Evolutionary conservation across 2,797 vertebrate species (phyloP), one percentile per base, ranked within the genome.

Genomic region (Microcaecilia unicolor): DNA sequence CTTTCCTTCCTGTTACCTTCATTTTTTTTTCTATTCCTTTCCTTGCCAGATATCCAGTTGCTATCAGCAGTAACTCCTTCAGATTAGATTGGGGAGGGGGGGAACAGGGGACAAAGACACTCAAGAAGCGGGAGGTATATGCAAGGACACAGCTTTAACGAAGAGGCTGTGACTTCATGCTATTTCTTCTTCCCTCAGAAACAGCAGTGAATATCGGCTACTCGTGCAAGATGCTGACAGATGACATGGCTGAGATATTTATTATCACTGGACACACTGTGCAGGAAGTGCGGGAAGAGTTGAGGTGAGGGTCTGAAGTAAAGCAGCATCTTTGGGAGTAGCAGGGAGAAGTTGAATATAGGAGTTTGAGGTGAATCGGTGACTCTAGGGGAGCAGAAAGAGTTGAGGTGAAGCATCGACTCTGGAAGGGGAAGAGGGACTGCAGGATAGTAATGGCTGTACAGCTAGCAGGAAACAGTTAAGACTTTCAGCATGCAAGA

Each of bases 181-280:
- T 4, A 4, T 9, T 9, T 3, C 20, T 7, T 34, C 12, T 31
- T 3, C 1, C 9, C 39, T 16, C 62, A 94, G 93, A 97, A 72
- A 97, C 93, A 0, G 93, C 93, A 0, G 89, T 96, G 57, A 96
- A 96, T 61, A 95, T 97, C 0, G 91, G 93, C 18, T 97, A 95
- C 53, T 96, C 93, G 15, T 96, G 91, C 72, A 97, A 97, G 78
- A 95, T 97, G 93, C 70, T 97, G 73, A 96, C 87, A 0, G 91
- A 93, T 0, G 84, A 94, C 36, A 90, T 92, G 91, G 80, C 83
- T 0, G 92, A 93, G 51, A 86, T 97, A 46, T 96, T 97, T 10
- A 60, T 91, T 21, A 78, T 97, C 28, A 83, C 83, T 0, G 91
- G 91, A 13, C 86, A 86, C 73, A 96, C 91, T 0, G 92, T 96